phyloP scores from a whole-genome alignment of 2,888 invertebrate species.

The Mamestra brassicae region DNA sequence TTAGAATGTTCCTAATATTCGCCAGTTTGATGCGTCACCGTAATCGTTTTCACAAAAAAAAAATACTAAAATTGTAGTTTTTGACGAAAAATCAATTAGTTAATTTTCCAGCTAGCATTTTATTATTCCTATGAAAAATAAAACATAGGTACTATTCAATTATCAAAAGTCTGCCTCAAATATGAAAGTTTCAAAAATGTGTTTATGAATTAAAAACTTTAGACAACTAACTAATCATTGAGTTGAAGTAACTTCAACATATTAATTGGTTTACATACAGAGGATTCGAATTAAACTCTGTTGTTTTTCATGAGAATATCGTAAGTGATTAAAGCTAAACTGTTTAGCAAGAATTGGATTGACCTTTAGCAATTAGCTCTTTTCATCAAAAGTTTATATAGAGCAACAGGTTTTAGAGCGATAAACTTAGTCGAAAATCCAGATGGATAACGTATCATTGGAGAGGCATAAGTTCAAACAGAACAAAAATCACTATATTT shows the following conservation, averaged over 20 bases:
- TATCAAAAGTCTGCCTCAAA: background rate
- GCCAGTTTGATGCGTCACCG: background rate
- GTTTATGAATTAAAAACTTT: background rate
- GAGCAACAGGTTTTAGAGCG: background rate
- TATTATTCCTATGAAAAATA: slow-evolving; percentile 5
- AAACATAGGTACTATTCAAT: background rate
- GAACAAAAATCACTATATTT: too few species aligned
- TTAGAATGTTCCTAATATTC: background rate
- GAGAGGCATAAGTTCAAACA: too few species aligned
- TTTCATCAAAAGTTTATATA: background rate
- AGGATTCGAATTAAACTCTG: background rate
- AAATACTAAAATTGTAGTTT: background rate
- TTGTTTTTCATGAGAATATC: background rate
- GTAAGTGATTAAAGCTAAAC: too few species aligned
- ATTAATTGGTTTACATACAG: slow-evolving; percentile 5
- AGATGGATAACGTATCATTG: background rate
- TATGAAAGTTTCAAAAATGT: background rate
- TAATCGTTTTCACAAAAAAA: too few species aligned
- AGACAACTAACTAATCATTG: background rate
- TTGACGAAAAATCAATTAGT: background rate
- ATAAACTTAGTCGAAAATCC: background rate
- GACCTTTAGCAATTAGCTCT: background rate
- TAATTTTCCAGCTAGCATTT: background rate
- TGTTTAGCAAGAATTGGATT: too few species aligned
- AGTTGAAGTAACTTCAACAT: slow-evolving; percentile 17